Conservation (phyloP, 2,888 invertebrate genomes). For the Notodonta ziczac region DNA sequence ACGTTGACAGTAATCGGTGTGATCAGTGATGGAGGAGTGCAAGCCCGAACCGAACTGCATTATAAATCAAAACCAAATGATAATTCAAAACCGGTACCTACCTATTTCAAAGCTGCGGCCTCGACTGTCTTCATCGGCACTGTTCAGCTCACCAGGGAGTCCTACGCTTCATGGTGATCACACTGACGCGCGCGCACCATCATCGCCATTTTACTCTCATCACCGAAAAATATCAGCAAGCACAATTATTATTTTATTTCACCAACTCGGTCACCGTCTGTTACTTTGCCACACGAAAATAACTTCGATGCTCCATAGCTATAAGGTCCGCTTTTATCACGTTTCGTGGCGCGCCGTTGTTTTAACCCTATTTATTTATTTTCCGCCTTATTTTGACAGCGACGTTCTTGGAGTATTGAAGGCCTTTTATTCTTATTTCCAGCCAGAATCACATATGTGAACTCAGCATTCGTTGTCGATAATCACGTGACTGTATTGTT, state of each 20-base stretch:
- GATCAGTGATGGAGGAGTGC: constrained; percentile 39
- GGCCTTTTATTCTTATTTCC: constrained; percentile 37
- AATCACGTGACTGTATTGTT: constrained; percentile 33
- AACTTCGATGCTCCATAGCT: constrained; percentile 48
- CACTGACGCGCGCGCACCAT: constrained; percentile 41
- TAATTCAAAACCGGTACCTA: constrained; percentile 84
- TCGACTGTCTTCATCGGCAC: constrained; percentile 74
- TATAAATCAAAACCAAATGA: constrained; percentile 82
- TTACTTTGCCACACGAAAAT: constrained; percentile 48
- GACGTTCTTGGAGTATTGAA: constrained; percentile 47
- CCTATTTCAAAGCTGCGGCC: constrained; percentile 79
- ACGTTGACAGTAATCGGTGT: constrained; percentile 24
- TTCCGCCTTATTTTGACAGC: constrained; percentile 77
- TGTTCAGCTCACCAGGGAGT: constrained; percentile 63
- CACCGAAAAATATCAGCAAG: constrained; percentile 59
- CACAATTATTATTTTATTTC: constrained; percentile 56
- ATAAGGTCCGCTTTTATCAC: constrained; percentile 67
- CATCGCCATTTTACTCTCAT: constrained; percentile 49
- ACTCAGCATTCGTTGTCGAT: constrained; percentile 22
- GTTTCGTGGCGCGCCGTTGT: constrained; percentile 54
- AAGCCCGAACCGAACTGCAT: constrained; percentile 55
- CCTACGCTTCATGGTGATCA: constrained; percentile 72
- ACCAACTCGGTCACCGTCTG: constrained; percentile 56
- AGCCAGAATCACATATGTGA: constrained; percentile 36
- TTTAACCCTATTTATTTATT: constrained; percentile 81